Percentiles rank a stretch among this genome's conserved stretches.
phyloP scores from a whole-genome alignment of 64 coral and sea anemone genomes.

The Hydrozoanthus tunicans region DNA sequence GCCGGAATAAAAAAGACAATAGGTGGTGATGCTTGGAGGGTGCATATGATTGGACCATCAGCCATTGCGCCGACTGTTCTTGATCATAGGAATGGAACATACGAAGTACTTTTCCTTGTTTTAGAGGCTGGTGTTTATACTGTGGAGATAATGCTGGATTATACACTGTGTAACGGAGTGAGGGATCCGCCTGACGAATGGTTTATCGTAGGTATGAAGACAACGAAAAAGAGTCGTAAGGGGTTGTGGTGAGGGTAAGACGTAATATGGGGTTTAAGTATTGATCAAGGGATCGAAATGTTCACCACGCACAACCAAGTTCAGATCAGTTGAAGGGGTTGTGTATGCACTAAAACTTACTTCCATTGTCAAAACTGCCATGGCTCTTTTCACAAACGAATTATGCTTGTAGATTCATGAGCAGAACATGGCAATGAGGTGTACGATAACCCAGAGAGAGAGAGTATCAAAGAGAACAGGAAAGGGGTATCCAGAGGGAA shows the following conservation, averaged over 20 bases:
- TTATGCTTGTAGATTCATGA: too few relatives aligned
- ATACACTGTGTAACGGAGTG: conserved; percentile 47
- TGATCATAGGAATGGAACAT: conserved; percentile 53
- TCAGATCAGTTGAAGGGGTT: too few relatives aligned
- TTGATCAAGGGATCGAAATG: too few relatives aligned
- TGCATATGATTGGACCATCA: conserved; percentile 43
- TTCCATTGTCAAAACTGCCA: too few relatives aligned
- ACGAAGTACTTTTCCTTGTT: conserved; percentile 49
- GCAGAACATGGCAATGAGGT: too few relatives aligned
- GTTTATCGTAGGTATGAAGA: conserved; percentile 53
- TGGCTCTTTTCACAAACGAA: too few relatives aligned
- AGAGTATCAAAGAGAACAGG: too few relatives aligned
- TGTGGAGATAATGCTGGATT: conserved; percentile 51
- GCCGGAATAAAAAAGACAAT: conserved; percentile 15
- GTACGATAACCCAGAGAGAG: too few relatives aligned
- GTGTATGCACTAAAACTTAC: too few relatives aligned
- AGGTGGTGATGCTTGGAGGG: conserved; percentile 55
- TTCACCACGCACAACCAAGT: too few relatives aligned
- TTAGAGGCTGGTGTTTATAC: conserved; percentile 49
- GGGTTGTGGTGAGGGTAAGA: background rate
- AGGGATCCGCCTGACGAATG: conserved; percentile 41
- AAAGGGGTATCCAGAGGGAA: too few relatives aligned
- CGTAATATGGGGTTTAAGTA: too few relatives aligned
- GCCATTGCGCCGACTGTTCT: conserved; percentile 26
- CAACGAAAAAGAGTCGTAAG: background rate